Conservation (phyloP, 2,113 vertebrate species). For the Hyperopisus bebe region DNA sequence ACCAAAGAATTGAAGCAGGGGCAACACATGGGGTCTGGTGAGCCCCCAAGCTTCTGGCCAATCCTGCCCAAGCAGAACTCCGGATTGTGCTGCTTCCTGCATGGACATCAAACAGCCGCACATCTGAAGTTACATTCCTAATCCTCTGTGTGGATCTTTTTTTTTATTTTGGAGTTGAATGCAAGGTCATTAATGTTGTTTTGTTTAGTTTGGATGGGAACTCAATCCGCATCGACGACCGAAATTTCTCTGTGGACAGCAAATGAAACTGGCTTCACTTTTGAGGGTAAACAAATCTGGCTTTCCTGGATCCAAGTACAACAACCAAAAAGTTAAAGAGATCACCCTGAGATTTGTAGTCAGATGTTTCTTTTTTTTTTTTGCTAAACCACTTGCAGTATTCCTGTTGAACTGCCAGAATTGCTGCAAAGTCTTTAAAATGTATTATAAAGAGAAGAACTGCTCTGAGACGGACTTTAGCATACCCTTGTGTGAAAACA, state of each 20-base stretch:
- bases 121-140: neutral
- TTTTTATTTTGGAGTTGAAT: neutral
- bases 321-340: neutral
- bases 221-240: neutral
- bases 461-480: slow-evolving; percentile 49
- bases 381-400: neutral
- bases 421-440: neutral
- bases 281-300: neutral
- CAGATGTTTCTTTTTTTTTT: neutral
- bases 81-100: neutral
- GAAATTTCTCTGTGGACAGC: neutral
- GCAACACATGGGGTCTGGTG: neutral
- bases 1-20: neutral
- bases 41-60: neutral
- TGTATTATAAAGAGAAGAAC: neutral
- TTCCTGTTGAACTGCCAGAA: neutral
- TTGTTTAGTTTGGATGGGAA: slow-evolving; percentile 7
- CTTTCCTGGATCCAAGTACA: neutral
- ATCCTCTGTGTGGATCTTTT: neutral
- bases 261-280: neutral
- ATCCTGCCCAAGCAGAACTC: neutral
- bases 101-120: neutral
- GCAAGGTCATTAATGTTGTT: slow-evolving; percentile 11
- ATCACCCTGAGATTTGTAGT: neutral
- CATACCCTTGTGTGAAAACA: neutral